Conservation (phyloP, 2,113 vertebrate genomes). For the Actenoides hombroni region DNA sequence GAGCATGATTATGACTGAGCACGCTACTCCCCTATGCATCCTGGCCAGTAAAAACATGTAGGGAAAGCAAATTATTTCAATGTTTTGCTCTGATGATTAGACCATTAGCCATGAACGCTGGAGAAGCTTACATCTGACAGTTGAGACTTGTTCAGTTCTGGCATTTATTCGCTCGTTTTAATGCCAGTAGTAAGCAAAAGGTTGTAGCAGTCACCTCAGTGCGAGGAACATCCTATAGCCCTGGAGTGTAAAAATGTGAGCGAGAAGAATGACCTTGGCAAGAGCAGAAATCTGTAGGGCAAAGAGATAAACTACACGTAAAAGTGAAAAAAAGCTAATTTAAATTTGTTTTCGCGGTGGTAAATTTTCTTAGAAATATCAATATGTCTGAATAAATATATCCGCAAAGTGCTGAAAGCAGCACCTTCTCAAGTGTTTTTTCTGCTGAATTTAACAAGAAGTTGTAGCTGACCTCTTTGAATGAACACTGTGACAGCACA, state of each 20-base stretch:
- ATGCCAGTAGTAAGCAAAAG: slow-evolving; percentile 48
- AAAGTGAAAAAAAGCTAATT: slow-evolving; percentile 32
- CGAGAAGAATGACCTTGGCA: slow-evolving; percentile 34
- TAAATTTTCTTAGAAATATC: slow-evolving; percentile 23
- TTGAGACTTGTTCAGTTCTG: slow-evolving; percentile 55
- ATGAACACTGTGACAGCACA: neutral
- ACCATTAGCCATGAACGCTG: slow-evolving; percentile 62
- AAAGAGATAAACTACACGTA: slow-evolving; percentile 35
- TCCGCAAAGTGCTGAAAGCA: slow-evolving; percentile 12
- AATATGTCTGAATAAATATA: neutral
- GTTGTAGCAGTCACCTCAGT: neutral
- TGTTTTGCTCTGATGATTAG: slow-evolving; percentile 74
- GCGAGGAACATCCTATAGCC: slow-evolving; percentile 14
- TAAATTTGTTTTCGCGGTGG: slow-evolving; percentile 3
- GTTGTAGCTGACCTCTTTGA: slow-evolving; percentile 27
- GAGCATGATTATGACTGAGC: slow-evolving; percentile 73
- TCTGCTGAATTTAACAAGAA: slow-evolving; percentile 31
- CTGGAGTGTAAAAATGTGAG: slow-evolving; percentile 29
- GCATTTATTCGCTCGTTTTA: slow-evolving; percentile 69
- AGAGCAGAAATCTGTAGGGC: slow-evolving; percentile 58
- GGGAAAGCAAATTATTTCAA: slow-evolving; percentile 77
- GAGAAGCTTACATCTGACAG: slow-evolving; percentile 64
- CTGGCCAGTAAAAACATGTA: slow-evolving; percentile 74
- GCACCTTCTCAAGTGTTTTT: neutral
- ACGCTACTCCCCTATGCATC: slow-evolving; percentile 61